Evolutionary conservation across 2,888 invertebrate species (phyloP), one percentile per base, ranked within the genome.

Genomic region (Tubiluchus corallicola): DNA sequence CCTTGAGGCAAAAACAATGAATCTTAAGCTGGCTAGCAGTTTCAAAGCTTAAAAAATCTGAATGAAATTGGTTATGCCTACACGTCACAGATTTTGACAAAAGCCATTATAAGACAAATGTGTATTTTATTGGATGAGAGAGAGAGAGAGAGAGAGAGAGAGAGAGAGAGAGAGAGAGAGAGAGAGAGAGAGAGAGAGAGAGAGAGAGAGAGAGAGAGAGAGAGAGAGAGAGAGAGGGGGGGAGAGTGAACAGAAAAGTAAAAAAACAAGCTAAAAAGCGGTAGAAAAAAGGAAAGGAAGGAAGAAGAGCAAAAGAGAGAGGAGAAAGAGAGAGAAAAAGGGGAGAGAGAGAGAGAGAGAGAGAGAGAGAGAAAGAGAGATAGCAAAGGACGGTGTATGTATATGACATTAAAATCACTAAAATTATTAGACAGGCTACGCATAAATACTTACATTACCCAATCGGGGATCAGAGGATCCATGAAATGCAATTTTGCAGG

Each of bases 201-300:
- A n/a, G 29, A 29, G 29, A 29, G 29, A 29, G 29, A 29, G n/a
- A 29, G n/a, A n/a, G 9, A 29, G 29, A 29, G 29, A 29, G 29
- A 9, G 9, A n/a, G 29, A 29, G 29, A 29, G 29, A 29, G 29
- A 29, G n/a, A 29, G n/a, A n/a, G 9, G n/a, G 29, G n/a, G 29
- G n/a, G 29, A 9, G 9, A n/a, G 29, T 9, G 29, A 29, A n/a
- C 9, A n/a, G 29, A 29, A 29, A 29, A n/a, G 9, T 9, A n/a
- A 29, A n/a, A 29, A n/a, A 9, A 9, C 9, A n/a, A 29, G 29
- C 9, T 9, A 29, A n/a, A 29, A 29, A 29, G n/a, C 9, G 9
- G n/a, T 9, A 29, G 29, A 29, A n/a, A 9, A 9, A n/a, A n/a
- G n/a, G 29, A 29, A n/a, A 29, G 29, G n/a, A 29, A 29, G 29